Conservation (phyloP, 2,797 vertebrate species). For the Masticophis lateralis region DNA sequence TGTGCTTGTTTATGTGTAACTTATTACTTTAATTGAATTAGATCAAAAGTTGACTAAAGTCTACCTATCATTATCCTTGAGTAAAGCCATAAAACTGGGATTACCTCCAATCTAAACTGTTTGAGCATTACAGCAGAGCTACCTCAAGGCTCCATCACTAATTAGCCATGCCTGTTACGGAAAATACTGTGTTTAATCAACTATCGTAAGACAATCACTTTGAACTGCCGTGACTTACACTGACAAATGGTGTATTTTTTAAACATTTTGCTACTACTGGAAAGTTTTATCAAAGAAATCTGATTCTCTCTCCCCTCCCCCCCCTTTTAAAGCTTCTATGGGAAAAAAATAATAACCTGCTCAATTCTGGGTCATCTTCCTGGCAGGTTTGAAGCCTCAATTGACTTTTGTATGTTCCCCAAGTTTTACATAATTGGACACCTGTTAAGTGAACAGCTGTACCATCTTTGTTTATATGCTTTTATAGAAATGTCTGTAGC, state of each 20-base stretch:
- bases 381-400: not conserved
- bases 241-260: constrained; percentile 49
- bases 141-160: not conserved
- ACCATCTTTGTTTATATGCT: constrained; percentile 28
- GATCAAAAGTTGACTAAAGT: not conserved
- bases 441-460: constrained; percentile 1
- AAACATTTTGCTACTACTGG: constrained; percentile 43
- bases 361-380: constrained; percentile 32
- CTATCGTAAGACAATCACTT: constrained; percentile 13
- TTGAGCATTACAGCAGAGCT: not conserved
- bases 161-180: constrained; percentile 7
- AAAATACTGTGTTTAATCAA: constrained; percentile 42
- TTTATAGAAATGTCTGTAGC: not conserved
- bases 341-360: not conserved
- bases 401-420: constrained; percentile 21
- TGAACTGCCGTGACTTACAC: constrained; percentile 21
- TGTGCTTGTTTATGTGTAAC: not conserved
- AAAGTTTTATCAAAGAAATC: constrained; percentile 35
- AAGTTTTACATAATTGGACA: constrained; percentile 19
- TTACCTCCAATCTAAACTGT: not conserved
- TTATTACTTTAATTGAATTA: constrained; percentile 8
- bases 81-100: not conserved
- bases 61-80: not conserved
- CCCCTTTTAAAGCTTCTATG: constrained; percentile 27
- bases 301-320: not conserved